phyloP scores from a whole-genome alignment of 2,888 invertebrate genomes.

The Caenorhabditis imperialis region DNA sequence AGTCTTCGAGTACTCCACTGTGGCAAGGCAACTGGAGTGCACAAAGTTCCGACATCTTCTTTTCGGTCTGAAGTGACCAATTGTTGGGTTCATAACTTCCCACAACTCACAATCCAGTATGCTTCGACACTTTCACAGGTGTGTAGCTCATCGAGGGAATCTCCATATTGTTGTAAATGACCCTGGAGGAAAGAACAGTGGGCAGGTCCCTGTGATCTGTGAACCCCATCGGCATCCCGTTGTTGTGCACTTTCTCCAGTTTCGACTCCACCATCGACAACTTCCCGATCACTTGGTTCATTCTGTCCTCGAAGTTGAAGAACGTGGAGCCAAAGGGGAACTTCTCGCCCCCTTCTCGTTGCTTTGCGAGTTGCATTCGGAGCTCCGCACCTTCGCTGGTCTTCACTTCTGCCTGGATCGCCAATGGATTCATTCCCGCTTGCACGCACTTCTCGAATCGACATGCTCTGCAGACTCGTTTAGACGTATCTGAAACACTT shows the following conservation, averaged over 20 bases:
- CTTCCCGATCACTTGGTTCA: constrained; percentile 23
- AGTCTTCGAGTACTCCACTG: constrained; percentile 31
- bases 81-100: too few species aligned
- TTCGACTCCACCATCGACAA: constrained; percentile 18
- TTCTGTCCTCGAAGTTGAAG: constrained; percentile 30
- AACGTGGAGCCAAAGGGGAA: constrained; percentile 14
- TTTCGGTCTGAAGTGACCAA: constrained; percentile 14
- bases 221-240: constrained; percentile 42
- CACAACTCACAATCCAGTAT: constrained; percentile 32
- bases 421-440: constrained; percentile 48
- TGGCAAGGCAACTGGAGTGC: constrained; percentile 33
- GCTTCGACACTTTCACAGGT: constrained; percentile 30
- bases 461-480: constrained; percentile 38
- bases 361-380: constrained; percentile 19
- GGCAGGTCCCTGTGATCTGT: constrained; percentile 21
- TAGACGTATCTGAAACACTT: constrained; percentile 26
- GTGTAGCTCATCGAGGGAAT: constrained; percentile 38
- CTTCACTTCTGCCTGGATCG: constrained; percentile 34
- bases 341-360: constrained; percentile 15
- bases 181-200: constrained; percentile 19
- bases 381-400: constrained; percentile 26
- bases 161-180: constrained; percentile 29
- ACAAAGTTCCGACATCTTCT: constrained; percentile 32
- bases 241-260: constrained; percentile 23
- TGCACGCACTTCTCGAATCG: constrained; percentile 47